Evolutionary conservation across 1,140 invertebrate genomes (phyloP).

Genomic region (Sipha flava): DNA sequence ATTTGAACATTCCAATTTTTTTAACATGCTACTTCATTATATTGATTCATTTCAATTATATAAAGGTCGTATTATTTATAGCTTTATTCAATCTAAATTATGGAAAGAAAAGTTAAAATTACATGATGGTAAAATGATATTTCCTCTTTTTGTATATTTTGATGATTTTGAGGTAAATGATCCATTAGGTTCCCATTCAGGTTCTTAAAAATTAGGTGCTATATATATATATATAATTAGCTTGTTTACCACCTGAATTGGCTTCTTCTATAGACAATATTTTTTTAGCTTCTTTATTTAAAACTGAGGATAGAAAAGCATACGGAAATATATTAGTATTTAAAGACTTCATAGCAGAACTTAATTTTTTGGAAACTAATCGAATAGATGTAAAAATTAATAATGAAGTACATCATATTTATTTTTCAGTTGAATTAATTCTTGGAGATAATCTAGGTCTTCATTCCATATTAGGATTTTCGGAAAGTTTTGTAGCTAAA

Average conservation of each 20-base stretch:
- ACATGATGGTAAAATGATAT: background rate
- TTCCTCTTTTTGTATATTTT: slow-evolving; percentile 14
- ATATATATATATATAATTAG: slow-evolving; percentile 3
- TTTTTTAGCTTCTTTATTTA: slow-evolving; percentile 21
- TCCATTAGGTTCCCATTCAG: slow-evolving; percentile 19
- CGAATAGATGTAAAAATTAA: background rate
- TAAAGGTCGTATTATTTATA: background rate
- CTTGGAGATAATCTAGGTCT: slow-evolving; percentile 37
- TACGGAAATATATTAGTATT: background rate
- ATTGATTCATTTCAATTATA: too few relatives aligned
- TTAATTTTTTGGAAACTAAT: background rate
- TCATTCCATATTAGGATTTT: slow-evolving; percentile 36
- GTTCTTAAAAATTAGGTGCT: background rate
- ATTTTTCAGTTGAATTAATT: slow-evolving; percentile 35
- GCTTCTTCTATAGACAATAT: background rate
- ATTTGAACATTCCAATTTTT: background rate
- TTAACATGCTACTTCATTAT: background rate
- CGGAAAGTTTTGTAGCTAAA: slow-evolving; percentile 32
- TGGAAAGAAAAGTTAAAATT: background rate
- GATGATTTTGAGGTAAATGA: slow-evolving; percentile 16
- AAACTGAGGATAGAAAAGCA: background rate
- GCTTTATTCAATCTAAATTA: background rate
- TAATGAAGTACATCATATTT: background rate
- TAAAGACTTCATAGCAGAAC: background rate
- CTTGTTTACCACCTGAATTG: background rate